A percentile compares a stretch with the other conserved stretches of the same genome.
Evolutionary conservation across 1,140 invertebrate genomes (phyloP).

Genomic region (Nomia melanderi): DNA sequence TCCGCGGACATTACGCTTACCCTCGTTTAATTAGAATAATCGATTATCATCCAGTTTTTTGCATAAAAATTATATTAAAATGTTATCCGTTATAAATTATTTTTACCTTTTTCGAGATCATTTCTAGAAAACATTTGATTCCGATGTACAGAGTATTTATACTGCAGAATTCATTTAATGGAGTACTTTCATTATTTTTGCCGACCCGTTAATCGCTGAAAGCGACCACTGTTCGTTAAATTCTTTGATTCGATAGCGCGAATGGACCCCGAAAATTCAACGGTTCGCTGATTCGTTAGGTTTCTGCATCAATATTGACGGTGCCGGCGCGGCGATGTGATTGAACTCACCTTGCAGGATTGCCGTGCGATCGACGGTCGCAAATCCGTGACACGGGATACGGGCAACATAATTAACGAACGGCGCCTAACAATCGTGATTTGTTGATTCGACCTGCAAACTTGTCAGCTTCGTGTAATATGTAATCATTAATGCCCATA

Average conservation of each 20-base stretch:
- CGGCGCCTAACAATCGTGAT: slow-evolving; percentile 10
- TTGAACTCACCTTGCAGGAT: slow-evolving; percentile 41
- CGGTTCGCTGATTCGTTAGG: slow-evolving; percentile 16
- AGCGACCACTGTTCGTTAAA: neutral
- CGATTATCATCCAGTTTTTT: neutral
- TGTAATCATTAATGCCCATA: neutral
- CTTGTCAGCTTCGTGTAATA: too few relatives aligned
- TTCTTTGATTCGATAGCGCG: slow-evolving; percentile 5
- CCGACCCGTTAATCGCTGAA: too few relatives aligned
- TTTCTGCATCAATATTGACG: slow-evolving; percentile 60
- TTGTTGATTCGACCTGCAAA: too few relatives aligned
- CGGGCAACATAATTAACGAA: slow-evolving; percentile 16
- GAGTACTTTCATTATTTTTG: too few relatives aligned
- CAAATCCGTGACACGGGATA: slow-evolving; percentile 24
- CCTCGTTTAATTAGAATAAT: neutral
- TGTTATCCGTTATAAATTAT: too few relatives aligned
- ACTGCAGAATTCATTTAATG: too few relatives aligned
- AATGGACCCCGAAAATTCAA: slow-evolving; percentile 46
- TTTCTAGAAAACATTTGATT: too few relatives aligned
- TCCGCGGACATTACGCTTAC: neutral
- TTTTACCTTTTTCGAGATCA: too few relatives aligned
- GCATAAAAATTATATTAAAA: too few relatives aligned
- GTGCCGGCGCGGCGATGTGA: slow-evolving; percentile 33
- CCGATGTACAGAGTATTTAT: too few relatives aligned
- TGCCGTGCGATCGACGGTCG: neutral